These are phyloP conservation scores for Hydrotaea cyrtoneurina DNA, from an alignment of 2,888 invertebrate species.

Conservation along the genomic window DNA sequence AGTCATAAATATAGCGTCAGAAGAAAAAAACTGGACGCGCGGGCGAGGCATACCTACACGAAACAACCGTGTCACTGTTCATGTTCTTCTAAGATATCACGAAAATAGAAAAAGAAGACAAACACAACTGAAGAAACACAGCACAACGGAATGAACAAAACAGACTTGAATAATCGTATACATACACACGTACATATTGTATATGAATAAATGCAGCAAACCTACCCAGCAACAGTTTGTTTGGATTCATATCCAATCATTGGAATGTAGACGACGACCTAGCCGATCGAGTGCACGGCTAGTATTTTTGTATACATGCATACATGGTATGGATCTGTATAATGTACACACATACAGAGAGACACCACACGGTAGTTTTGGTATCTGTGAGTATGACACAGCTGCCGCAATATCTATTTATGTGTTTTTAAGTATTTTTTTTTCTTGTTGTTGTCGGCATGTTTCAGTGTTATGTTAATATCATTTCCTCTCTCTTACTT, in stretches of 20 bases:
- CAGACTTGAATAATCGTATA: neutral
- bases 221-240: neutral
- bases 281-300: conserved; percentile 42
- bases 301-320: neutral
- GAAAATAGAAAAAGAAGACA: neutral
- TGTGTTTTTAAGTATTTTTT: conserved; percentile 40
- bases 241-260: conserved; percentile 20
- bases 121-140: neutral
- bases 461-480: conserved; percentile 33
- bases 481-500: conserved; percentile 23
- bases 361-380: neutral
- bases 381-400: conserved; percentile 46
- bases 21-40: too few species aligned
- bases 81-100: neutral
- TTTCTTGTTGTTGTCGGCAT: conserved; percentile 12
- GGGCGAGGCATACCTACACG: neutral
- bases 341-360: neutral
- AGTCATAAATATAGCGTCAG: too few species aligned
- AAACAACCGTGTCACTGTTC: neutral
- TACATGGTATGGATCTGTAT: neutral
- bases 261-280: conserved; percentile 65
- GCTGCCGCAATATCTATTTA: conserved; percentile 48
- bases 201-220: conserved; percentile 45
- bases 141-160: neutral
- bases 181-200: too few species aligned